Conservation (phyloP, 2,797 vertebrate genomes). For the Discoglossus pictus region DNA sequence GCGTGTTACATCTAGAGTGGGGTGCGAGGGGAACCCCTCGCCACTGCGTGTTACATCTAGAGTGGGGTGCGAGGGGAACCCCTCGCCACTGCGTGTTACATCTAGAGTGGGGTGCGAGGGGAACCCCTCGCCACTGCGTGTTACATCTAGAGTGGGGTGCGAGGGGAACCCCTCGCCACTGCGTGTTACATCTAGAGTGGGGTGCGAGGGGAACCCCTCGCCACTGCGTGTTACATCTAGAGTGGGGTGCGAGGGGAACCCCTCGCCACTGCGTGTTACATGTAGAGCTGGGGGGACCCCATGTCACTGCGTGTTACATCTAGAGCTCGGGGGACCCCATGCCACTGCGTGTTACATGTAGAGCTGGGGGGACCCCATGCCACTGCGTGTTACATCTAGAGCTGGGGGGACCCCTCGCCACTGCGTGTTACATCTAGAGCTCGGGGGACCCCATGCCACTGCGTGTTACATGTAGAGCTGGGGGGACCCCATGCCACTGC, state of each 20-base stretch:
- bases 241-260: neutral
- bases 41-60: neutral
- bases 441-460: neutral
- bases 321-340: neutral
- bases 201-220: neutral
- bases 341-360: neutral
- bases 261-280: neutral
- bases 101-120: too few species aligned
- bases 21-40: neutral
- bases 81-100: neutral
- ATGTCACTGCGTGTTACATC: neutral
- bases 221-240: neutral
- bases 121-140: neutral
- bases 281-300: too few species aligned
- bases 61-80: neutral
- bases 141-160: neutral
- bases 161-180: neutral
- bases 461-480: neutral
- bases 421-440: too few species aligned
- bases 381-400: neutral
- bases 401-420: neutral
- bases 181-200: too few species aligned
- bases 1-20: too few species aligned
- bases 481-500: neutral
- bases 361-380: neutral